Evolutionary conservation across 2,797 vertebrate genomes (phyloP), one percentile per base, ranked within the genome.

Genomic region (Aulostomus chinensis): DNA sequence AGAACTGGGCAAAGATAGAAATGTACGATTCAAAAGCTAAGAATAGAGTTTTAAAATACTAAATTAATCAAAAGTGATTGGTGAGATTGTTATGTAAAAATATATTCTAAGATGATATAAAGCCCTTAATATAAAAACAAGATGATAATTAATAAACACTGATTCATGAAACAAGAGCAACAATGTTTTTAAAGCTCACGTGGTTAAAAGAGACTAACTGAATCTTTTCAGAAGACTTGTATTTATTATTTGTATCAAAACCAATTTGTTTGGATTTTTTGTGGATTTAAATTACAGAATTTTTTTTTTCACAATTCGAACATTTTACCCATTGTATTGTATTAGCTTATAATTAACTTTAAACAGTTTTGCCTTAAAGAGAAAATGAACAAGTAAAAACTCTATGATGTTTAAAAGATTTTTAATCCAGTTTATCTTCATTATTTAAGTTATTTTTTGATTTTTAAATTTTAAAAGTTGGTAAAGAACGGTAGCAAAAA

Each of bases 21-120:
- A 55, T 14, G 8, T 54, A 43, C 34, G 30, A 58, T 40, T 57
- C 42, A 42, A 57, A 56, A 41, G 56, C 22, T 20, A 26, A 49
- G 29, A 66, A 58, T 25, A 48, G 39, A 14, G 20, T 37, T 14
- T 49, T 26, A 56, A 56, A 15, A 41, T 5, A 13, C 1, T n/a
- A n/a, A n/a, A n/a, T n/a, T n/a, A n/a, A n/a, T 21, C 6, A 25
- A 1, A 13, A 31, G 4, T 4, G 7, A 18, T 41, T 52, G 1
- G 7, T 13, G 30, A 6, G 5, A 7, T n/a, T 10, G 0, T 24
- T 40, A 2, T 41, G 10, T 35, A 31, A 36, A 35, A 21, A 22
- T 3, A 5, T 7, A 1, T 26, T 30, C 5, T 30, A 4, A 30
- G 29, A 13, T 30, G n/a, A n/a, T n/a, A n/a, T n/a, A n/a, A n/a